phyloP scores from a whole-genome alignment of 2,888 invertebrate genomes.

The Autographa pulchrina region DNA sequence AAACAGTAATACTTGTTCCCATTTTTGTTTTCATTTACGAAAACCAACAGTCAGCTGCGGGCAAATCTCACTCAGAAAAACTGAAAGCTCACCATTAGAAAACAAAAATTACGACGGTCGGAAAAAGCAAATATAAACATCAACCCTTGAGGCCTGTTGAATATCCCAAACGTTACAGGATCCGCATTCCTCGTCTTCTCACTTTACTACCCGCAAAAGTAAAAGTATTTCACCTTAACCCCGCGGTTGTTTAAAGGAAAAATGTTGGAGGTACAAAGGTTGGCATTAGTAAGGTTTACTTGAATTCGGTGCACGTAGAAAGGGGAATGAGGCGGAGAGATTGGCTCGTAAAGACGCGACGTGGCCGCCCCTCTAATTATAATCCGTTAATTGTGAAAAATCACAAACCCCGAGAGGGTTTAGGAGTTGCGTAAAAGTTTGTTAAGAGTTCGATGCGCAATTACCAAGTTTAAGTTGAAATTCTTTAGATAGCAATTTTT shows the following conservation, averaged over 20 bases:
- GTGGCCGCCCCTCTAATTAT: constrained; percentile 78
- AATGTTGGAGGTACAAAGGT: constrained; percentile 48
- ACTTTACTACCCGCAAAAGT: constrained; percentile 50
- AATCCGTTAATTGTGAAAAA: constrained; percentile 80
- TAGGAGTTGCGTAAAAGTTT: constrained; percentile 43
- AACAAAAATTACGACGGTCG: constrained; percentile 23
- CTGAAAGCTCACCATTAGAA: constrained; percentile 11
- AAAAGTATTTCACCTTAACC: constrained; percentile 57
- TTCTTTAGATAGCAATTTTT: constrained; percentile 8
- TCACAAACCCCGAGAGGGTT: constrained; percentile 52
- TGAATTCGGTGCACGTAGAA: constrained; percentile 69
- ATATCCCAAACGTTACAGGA: constrained; percentile 51
- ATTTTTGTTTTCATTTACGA: background rate
- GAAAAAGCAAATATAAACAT: constrained; percentile 36
- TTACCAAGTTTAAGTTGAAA: constrained; percentile 31
- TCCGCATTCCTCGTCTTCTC: constrained; percentile 48
- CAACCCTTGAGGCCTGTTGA: constrained; percentile 43
- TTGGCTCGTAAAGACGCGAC: constrained; percentile 72
- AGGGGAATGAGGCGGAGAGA: constrained; percentile 61
- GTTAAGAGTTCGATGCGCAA: constrained; percentile 35
- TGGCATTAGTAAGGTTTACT: constrained; percentile 42
- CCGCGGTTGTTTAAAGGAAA: constrained; percentile 52
- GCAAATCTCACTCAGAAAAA: background rate
- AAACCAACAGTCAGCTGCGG: constrained; percentile 11
- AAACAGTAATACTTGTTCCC: background rate